Percentiles rank a stretch among this genome's conserved stretches.
phyloP scores from a whole-genome alignment of 2,888 invertebrate genomes.

The Thymelicus lineola region DNA sequence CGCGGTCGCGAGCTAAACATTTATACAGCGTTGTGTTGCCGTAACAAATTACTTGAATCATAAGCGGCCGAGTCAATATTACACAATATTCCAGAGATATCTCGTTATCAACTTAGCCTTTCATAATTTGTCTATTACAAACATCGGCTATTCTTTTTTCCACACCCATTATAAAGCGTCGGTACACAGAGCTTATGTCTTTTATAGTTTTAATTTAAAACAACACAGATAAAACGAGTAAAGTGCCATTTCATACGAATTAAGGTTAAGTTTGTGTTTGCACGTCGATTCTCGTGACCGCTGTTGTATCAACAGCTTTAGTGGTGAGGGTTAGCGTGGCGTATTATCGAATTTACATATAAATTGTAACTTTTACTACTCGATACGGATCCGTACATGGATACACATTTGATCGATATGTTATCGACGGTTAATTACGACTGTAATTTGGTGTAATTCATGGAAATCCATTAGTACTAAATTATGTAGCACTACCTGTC shows the following conservation, averaged over 20 bases:
- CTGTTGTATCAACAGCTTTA: conserved; percentile 47
- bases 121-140: conserved; percentile 58
- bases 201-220: conserved; percentile 65
- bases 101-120: conserved; percentile 52
- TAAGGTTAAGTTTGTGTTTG: conserved; percentile 54
- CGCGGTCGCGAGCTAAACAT: conserved; percentile 18
- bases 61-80: conserved; percentile 48
- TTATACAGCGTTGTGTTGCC: conserved; percentile 17
- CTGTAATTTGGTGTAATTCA: conserved; percentile 19
- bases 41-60: conserved; percentile 41
- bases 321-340: conserved; percentile 16
- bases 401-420: conserved; percentile 17
- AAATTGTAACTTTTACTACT: conserved; percentile 15
- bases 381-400: conserved; percentile 5
- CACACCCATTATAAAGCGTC: conserved; percentile 54
- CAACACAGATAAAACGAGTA: conserved; percentile 54
- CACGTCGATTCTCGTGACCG: conserved; percentile 51
- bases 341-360: conserved; percentile 10
- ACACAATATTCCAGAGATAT: conserved; percentile 50
- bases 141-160: conserved; percentile 61
- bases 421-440: conserved; percentile 12
- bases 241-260: conserved; percentile 57
- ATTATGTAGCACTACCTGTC: conserved; percentile 15
- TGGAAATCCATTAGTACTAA: conserved; percentile 33
- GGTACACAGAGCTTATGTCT: conserved; percentile 54